Evolutionary conservation across 1,140 invertebrate species (phyloP).

Genomic region (Idris sp.): DNA sequence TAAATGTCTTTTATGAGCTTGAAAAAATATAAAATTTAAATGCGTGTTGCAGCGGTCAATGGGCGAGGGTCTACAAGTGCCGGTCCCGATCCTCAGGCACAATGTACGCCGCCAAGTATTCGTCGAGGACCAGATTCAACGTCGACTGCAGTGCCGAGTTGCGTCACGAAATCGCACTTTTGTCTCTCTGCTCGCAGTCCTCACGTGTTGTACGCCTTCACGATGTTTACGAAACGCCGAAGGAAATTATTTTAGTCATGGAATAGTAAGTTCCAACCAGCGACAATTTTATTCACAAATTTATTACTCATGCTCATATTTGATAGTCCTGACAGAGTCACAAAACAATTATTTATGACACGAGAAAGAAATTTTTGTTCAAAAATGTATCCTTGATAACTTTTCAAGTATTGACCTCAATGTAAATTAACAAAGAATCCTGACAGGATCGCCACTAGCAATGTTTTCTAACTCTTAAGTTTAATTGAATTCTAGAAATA

Average conservation of each 20-base stretch:
- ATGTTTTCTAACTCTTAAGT: no score
- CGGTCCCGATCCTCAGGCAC: conserved; percentile 80
- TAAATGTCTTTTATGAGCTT: conserved; percentile 23
- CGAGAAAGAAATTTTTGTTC: no score
- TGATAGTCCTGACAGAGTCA: no score
- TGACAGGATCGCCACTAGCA: no score
- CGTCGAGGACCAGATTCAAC: conserved; percentile 82
- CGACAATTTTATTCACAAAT: no score
- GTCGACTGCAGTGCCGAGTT: conserved; percentile 82
- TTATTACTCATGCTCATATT: no score
- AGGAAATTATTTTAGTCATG: conserved; percentile 85
- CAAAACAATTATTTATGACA: no score
- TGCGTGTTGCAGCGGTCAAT: conserved; percentile 82
- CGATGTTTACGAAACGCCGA: conserved; percentile 85
- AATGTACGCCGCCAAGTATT: conserved; percentile 87
- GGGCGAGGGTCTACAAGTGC: conserved; percentile 86
- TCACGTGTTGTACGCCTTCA: conserved; percentile 83
- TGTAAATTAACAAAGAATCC: no score
- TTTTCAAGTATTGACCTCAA: no score
- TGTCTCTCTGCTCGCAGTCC: conserved; percentile 82
- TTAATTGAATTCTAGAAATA: no score
- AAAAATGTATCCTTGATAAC: no score
- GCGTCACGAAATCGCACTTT: conserved; percentile 83
- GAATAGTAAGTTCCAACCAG: conserved; percentile 82
- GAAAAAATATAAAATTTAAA: conserved; percentile 51